Base-by-base conservation (phyloP, 1,140 invertebrate species). In the Eumeta japonica region DNA sequence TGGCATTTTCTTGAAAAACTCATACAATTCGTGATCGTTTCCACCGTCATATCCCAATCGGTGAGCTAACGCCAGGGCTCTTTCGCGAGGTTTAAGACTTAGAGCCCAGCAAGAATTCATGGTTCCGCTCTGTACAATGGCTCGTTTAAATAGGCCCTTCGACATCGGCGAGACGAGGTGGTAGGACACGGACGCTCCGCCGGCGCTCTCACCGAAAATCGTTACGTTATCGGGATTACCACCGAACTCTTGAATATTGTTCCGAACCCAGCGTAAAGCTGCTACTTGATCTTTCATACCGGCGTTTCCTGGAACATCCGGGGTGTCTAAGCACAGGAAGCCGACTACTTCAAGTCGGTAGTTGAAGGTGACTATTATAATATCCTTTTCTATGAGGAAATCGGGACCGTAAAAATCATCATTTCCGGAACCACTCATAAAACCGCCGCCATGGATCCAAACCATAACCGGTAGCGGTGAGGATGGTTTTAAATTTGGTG, bases 141-240 rank as follows among this genome's bases (percentile, higher is more conserved):
- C 52, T 39, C 52, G 48, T 33, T 59, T 54, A 35, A 41, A 76
- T 64, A 35, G 73, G 84, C 63, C 59, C 77, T 68, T 58, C 62
- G 82, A 64, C 85, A 78, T 55, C 46, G 81, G 55, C 43, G 79
- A 79, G 19, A 80, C 19, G 46, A 79, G 58, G 36, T 78, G 78
- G 12, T 64, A 62, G 41, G 80, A 57, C 18, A 79, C 77, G 36
- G 78, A 67, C 35, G 79, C 78, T 10, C 75, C 81, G 2, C 86
- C 87, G 2, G 85, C 79, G 31, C 76, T 79, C 43, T 87, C 82
- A 10, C 89, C 89, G 47, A 90, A 85, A n/a, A 93, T 59, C 0
- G 90, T 92, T 0, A 92, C 79, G 45, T 80, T 79, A 2, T 83
- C 55, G 0, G 83, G 79, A 63, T 88, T 81, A 0, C 89, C 89